A percentile compares a stretch with the other conserved stretches of the same genome.
Conservation (phyloP, 35 echinoderm and acorn worm genomes). For the Hemicentrotus pulcherrimus region DNA sequence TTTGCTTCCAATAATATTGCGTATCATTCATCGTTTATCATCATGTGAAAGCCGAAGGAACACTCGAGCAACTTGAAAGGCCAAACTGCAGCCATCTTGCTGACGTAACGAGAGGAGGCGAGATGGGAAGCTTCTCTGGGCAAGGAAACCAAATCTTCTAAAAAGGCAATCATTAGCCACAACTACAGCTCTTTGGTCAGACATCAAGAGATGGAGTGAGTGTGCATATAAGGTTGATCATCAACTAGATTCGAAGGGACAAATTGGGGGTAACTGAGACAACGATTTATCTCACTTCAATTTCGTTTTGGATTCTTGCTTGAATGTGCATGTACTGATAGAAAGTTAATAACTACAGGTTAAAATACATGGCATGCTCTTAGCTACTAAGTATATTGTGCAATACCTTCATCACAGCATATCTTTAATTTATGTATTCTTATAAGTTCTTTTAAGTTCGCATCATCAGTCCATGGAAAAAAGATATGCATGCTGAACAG, state of each 20-base stretch:
- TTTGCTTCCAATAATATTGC: not conserved
- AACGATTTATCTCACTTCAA: not conserved
- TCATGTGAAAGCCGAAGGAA: not conserved
- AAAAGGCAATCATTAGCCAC: not conserved
- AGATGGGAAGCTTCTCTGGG: not conserved
- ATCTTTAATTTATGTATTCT: too few relatives aligned
- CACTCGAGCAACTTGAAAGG: not conserved
- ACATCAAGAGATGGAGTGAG: not conserved
- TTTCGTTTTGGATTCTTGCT: not conserved
- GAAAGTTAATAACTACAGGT: not conserved
- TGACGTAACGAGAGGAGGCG: not conserved
- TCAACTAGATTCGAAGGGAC: not conserved
- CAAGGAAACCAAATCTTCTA: conserved; percentile 9
- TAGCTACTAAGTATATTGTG: not conserved
- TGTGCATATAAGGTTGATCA: not conserved
- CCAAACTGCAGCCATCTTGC: not conserved
- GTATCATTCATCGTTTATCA: not conserved
- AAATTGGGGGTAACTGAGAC: not conserved
- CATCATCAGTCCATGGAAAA: too few relatives aligned
- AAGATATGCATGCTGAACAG: too few relatives aligned
- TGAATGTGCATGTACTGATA: too few relatives aligned
- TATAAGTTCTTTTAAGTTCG: too few relatives aligned
- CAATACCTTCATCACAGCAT: not conserved
- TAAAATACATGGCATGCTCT: not conserved
- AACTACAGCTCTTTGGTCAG: not conserved